Conservation (phyloP, 1,140 invertebrate genomes). For the Rhagoletis pomonella region DNA sequence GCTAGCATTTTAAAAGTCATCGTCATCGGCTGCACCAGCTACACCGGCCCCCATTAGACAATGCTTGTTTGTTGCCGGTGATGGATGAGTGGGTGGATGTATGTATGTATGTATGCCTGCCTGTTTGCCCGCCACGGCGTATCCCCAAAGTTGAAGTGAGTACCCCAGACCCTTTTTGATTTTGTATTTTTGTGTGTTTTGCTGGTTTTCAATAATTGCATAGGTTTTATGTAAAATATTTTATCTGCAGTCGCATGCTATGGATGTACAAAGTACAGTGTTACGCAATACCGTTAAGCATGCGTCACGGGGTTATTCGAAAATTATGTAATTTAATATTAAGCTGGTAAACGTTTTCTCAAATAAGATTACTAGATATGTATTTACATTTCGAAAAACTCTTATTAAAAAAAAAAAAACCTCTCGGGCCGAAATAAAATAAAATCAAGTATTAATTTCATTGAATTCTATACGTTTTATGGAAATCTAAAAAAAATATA, state of each 20-base stretch:
- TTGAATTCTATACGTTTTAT: too few relatives aligned
- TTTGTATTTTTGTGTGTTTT: background rate
- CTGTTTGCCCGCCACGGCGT: background rate
- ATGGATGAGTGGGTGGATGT: background rate
- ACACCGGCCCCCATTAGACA: background rate
- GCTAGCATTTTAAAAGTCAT: conserved; percentile 31
- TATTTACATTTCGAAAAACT: too few relatives aligned
- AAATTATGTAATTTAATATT: background rate
- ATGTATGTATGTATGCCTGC: conserved; percentile 1
- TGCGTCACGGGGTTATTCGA: background rate
- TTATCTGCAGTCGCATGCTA: background rate
- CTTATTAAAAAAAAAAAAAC: too few relatives aligned
- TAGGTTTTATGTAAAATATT: background rate
- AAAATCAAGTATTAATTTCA: too few relatives aligned
- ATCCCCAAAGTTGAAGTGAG: background rate
- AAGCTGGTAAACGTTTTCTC: too few relatives aligned
- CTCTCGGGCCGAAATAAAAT: too few relatives aligned
- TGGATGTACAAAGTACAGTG: background rate
- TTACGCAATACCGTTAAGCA: background rate
- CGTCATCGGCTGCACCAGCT: background rate
- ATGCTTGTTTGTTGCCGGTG: background rate
- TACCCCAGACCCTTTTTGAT: background rate
- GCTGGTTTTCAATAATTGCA: background rate
- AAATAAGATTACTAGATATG: too few relatives aligned
- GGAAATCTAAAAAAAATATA: too few relatives aligned